Evolutionary conservation across 1,140 invertebrate species (phyloP), one percentile per base, ranked within the genome.

Genomic region (Antheraea mylitta): DNA sequence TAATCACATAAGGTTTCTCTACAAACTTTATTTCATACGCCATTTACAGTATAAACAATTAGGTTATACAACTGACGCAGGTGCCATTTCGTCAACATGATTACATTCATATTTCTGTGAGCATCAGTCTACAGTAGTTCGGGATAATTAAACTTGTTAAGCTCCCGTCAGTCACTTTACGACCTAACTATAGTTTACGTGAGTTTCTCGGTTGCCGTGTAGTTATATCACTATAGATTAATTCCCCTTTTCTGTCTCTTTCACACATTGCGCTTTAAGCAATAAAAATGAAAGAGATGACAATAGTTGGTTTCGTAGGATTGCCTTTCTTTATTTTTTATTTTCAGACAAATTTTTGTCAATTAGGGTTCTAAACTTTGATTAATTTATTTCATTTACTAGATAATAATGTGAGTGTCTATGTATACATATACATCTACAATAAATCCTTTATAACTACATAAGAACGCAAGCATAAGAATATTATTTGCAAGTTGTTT

Each of bases 81-180:
- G 45, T 53, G 45, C 16, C 16, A n/a, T 53, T 53, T 53, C 45
- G 45, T 53, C 45, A 5, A 53, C 45, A 53, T 6, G 13, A 53
- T 53, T 30, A 42, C 38, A 42, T 42, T 42, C 38, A 42, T 42
- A 42, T 42, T 42, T 16, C 45, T 53, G 16, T 6, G 30, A 38
- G 42, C 37, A 38, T 18, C 9, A 42, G 10, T 36, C 62, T 65
- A 65, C 68, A 60, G 63, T 60, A 42, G 42, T 53, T 19, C 13
- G 16, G 48, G 18, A 69, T 71, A 67, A 71, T 71, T 71, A 71
- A 71, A 71, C 69, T 63, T 61, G 69, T 61, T 58, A 63, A 66
- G 69, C 59, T 53, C 45, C 45, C 45, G 45, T 53, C 45, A 53
- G 45, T 53, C 45, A 53, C 45, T 53, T 53, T 53, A 53, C 45